Evolutionary conservation across 2,888 invertebrate species (phyloP).

Genomic region (Apeira syringaria): DNA sequence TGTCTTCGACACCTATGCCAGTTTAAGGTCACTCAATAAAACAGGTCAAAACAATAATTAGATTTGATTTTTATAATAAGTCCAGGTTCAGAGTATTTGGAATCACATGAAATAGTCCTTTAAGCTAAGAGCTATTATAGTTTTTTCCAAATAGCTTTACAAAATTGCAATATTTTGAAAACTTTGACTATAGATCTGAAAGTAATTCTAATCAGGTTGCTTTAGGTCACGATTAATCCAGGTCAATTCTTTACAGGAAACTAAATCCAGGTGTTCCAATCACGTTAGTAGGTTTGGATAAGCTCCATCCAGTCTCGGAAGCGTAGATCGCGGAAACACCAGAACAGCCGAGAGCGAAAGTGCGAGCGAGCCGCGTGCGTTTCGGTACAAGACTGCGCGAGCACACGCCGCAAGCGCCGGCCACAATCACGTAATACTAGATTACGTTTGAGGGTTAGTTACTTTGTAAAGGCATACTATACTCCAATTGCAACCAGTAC

Average conservation of each 20-base stretch:
- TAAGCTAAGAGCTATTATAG: too few species aligned
- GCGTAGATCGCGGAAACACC: slow-evolving; percentile 46
- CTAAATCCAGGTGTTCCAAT: neutral
- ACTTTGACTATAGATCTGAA: too few species aligned
- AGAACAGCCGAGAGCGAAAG: slow-evolving; percentile 68
- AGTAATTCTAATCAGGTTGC: too few species aligned
- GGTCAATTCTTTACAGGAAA: neutral
- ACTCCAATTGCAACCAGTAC: too few species aligned
- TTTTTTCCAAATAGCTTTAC: too few species aligned
- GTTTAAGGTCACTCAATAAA: neutral
- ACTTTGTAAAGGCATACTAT: neutral
- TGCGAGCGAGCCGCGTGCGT: slow-evolving; percentile 66
- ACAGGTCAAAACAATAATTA: neutral
- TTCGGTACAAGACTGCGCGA: slow-evolving; percentile 63
- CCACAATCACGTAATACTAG: slow-evolving; percentile 65
- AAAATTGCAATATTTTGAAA: too few species aligned
- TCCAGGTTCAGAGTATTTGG: too few species aligned
- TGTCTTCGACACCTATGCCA: too few species aligned
- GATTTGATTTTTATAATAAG: neutral
- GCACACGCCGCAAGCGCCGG: slow-evolving; percentile 41
- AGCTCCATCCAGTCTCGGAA: slow-evolving; percentile 15
- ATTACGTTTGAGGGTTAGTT: slow-evolving; percentile 35
- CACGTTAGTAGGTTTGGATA: neutral
- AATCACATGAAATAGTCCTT: neutral
- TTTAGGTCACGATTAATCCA: too few species aligned